phyloP scores from a whole-genome alignment of 1,140 invertebrate genomes.

The Portunus trituberculatus region DNA sequence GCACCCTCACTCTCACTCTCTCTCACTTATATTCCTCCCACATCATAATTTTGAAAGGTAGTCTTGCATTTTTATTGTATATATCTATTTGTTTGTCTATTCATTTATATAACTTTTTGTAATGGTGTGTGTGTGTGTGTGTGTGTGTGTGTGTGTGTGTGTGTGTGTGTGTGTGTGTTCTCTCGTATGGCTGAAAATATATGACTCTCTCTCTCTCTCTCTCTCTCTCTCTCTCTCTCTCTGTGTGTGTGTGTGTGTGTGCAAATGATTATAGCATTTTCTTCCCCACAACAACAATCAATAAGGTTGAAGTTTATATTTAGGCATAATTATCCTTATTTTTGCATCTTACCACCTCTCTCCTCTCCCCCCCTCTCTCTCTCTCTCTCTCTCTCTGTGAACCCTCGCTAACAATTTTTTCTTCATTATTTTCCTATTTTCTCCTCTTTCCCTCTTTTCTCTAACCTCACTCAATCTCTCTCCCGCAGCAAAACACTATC shows the following conservation, averaged over 20 bases:
- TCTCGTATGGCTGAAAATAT: too few species aligned
- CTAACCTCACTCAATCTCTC: background rate
- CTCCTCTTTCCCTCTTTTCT: background rate
- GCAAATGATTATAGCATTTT: too few species aligned
- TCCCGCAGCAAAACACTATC: background rate
- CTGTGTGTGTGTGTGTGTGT: background rate
- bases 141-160: background rate
- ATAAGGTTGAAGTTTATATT: background rate
- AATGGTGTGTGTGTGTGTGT: background rate
- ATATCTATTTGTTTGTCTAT: background rate
- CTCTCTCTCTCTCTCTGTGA: conserved; percentile 31
- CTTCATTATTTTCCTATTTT: background rate
- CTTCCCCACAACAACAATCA: too few species aligned
- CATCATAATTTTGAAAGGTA: too few species aligned
- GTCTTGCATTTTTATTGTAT: background rate
- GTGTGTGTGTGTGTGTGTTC: too few species aligned
- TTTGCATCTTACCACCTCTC: background rate
- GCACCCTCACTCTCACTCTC: background rate
- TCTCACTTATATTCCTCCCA: background rate
- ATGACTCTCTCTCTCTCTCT: conserved; percentile 46
- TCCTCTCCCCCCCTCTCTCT: conserved; percentile 24
- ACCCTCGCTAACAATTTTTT: background rate
- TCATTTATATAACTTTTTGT: background rate
- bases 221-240: conserved; percentile 30
- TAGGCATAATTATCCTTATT: background rate